Evolutionary conservation across 2,113 vertebrate species (phyloP).

Genomic region (Mus musculus): GRCm39 chr16:52080501-52081000

Average conservation of each 20-base stretch:
- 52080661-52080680: not conserved
- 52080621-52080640: not conserved
- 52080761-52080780: not conserved
- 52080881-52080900: not conserved
- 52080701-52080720: not conserved
- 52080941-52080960: too few species aligned
- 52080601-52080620: not conserved
- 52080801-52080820: not conserved
- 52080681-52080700: not conserved
- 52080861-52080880: not conserved
- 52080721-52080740: not conserved
- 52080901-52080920: not conserved
- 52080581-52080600: not conserved
- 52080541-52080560: not conserved
- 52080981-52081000: too few species aligned
- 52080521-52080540: not conserved
- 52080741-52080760: not conserved
- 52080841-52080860: not conserved
- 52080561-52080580: not conserved
- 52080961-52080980: too few species aligned
- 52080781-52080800: not conserved
- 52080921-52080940: too few species aligned
- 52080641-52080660: fast-evolving
- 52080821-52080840: not conserved
- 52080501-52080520: not conserved